Percentiles rank a stretch among this genome's conserved stretches.
Conservation (phyloP, 2,113 vertebrate genomes). For the Symphodus melops region DNA sequence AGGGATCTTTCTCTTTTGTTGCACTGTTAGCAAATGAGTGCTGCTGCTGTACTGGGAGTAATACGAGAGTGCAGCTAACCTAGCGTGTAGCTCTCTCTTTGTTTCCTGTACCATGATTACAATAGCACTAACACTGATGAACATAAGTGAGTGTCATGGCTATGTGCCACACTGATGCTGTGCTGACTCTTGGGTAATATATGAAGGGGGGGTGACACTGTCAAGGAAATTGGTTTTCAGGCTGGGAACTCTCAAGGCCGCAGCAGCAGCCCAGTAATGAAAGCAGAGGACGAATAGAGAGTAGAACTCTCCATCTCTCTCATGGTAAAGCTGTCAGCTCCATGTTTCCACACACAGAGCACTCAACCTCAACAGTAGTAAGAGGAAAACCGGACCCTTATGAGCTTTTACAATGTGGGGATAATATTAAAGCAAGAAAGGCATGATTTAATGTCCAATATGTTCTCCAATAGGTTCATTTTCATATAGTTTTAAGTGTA, state of each 20-base stretch:
- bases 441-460: background rate
- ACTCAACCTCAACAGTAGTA: slow-evolving; percentile 29
- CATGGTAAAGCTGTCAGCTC: slow-evolving; percentile 58
- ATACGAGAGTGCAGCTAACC: slow-evolving; percentile 24
- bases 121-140: slow-evolving; percentile 42
- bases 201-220: slow-evolving; percentile 50
- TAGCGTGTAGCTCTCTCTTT: slow-evolving; percentile 24
- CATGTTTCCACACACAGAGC: slow-evolving; percentile 34
- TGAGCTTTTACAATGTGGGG: slow-evolving; percentile 4
- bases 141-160: slow-evolving; percentile 40
- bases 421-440: background rate
- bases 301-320: slow-evolving; percentile 60
- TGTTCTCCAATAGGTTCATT: too few species aligned
- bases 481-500: background rate
- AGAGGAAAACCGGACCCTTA: background rate
- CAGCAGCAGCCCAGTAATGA: slow-evolving; percentile 54
- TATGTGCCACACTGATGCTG: slow-evolving; percentile 35
- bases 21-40: slow-evolving; percentile 32
- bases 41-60: slow-evolving; percentile 31
- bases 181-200: slow-evolving; percentile 51
- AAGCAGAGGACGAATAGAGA: slow-evolving; percentile 44
- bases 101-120: slow-evolving; percentile 30
- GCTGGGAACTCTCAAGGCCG: slow-evolving; percentile 70
- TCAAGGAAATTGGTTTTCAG: slow-evolving; percentile 70
- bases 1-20: slow-evolving; percentile 45